Evolutionary conservation across 2,113 vertebrate genomes (phyloP), one percentile per base, ranked within the genome.

Genomic region (Gymnarchus niloticus): DNA sequence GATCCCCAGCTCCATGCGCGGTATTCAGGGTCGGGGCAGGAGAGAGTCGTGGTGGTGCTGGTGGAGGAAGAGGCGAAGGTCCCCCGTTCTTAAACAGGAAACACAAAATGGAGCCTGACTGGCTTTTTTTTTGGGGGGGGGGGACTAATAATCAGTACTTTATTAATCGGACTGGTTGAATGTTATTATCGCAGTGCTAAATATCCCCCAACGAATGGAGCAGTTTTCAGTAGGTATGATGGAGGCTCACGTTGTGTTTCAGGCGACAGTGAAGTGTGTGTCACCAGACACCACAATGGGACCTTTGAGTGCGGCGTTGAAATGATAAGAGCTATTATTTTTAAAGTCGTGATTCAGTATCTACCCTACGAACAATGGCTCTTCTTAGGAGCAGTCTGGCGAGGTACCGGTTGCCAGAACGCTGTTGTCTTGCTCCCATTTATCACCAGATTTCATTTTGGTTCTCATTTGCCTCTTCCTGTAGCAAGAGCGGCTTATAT

Each of bases 401-500:
- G 86, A 87, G 86, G 88, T 54, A 84, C 84, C 86, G 88, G 86
- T 85, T 89, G 89, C 87, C 88, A 90, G 88, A 85, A 33, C 56
- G 77, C 77, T 89, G 88, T 89, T 87, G 90, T 85, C 87, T 87
- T 87, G 81, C 77, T 69, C 88, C 48, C 56, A 83, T 37, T 88
- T 91, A 93, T 92, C 91, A 90, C 73, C 87, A 83, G n/a, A n/a
- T n/a, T n/a, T 69, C 61, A 4, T 33, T 69, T 69, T 73, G 65
- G 33, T 41, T 73, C 92, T 92, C 90, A 87, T 89, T 91, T 92
- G 86, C 89, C 83, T 90, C 86, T 92, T 91, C 90, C 88, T 87
- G 86, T 80, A 83, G 85, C 85, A 87, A 44, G 84, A 89, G 88
- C 91, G 89, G 89, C 93, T 90, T 91, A 89, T 89, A 91, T 90